phyloP scores from a whole-genome alignment of 2,888 invertebrate species.

The Agrotis segetum region DNA sequence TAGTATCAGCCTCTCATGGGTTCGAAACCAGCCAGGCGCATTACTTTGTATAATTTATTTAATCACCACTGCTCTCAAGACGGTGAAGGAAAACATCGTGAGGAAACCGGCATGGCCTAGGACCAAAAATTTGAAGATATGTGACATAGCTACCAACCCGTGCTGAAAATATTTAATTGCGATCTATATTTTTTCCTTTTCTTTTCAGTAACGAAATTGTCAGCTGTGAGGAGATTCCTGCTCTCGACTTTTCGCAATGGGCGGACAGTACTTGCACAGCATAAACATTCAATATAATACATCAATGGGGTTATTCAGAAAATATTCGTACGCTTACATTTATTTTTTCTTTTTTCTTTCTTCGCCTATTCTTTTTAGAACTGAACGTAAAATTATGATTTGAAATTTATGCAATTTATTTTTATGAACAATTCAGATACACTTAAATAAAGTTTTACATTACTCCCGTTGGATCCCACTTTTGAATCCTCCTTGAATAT shows the following conservation, averaged over 20 bases:
- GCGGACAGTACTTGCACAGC: constrained; percentile 53
- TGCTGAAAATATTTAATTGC: too few species aligned
- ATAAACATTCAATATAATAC: not conserved
- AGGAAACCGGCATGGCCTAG: too few species aligned
- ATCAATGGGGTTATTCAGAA: not conserved
- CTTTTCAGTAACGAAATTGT: constrained; percentile 71
- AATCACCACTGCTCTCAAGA: too few species aligned
- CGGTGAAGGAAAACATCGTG: too few species aligned
- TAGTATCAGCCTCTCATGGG: too few species aligned
- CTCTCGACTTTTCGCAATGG: constrained; percentile 69
- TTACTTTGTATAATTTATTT: too few species aligned
- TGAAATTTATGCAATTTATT: not conserved
- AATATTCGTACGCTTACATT: not conserved
- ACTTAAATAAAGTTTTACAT: not conserved
- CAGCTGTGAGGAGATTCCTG: constrained; percentile 66
- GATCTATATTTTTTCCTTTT: constrained; percentile 6
- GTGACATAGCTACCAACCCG: too few species aligned
- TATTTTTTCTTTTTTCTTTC: too few species aligned
- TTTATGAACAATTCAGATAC: not conserved
- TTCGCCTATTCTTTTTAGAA: not conserved
- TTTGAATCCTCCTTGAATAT: too few species aligned
- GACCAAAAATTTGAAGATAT: too few species aligned
- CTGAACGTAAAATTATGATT: not conserved
- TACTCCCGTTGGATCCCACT: too few species aligned
- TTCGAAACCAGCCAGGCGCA: too few species aligned